Evolutionary conservation across 1,140 invertebrate genomes (phyloP).

Genomic region (Zaprionus davidi): DNA sequence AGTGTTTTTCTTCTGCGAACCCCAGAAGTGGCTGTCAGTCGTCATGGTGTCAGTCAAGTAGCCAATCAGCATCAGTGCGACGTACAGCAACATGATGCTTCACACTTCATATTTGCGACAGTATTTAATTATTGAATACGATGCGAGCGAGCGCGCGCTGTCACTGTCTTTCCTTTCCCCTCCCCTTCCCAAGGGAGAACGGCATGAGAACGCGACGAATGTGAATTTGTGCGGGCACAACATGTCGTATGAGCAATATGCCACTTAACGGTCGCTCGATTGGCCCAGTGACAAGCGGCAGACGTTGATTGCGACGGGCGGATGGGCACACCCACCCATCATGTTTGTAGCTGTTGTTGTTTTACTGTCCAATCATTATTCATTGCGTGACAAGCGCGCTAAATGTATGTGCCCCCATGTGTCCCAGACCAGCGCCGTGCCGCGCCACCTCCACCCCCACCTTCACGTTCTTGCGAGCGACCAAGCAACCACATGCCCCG

Average conservation of each 20-base stretch:
- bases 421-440: constrained; percentile 6
- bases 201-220: constrained; percentile 8
- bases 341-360: constrained; percentile 34
- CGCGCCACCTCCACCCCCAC: background rate
- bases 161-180: background rate
- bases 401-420: constrained; percentile 67
- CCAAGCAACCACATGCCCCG: constrained; percentile 13
- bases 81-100: constrained; percentile 10
- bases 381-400: constrained; percentile 80
- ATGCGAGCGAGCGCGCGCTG: constrained; percentile 22
- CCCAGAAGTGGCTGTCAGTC: constrained; percentile 10
- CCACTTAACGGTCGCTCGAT: constrained; percentile 78
- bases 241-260: constrained; percentile 79
- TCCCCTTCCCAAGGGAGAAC: background rate
- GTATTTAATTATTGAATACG: constrained; percentile 78
- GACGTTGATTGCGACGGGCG: constrained; percentile 57
- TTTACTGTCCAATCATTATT: constrained; percentile 75
- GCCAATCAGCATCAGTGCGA: constrained; percentile 24
- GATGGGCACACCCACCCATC: constrained; percentile 14
- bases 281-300: constrained; percentile 65
- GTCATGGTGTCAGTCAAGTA: constrained; percentile 18
- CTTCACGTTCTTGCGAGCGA: background rate
- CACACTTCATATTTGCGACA: constrained; percentile 58
- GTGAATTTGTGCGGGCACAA: constrained; percentile 36
- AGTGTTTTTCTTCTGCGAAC: constrained; percentile 5